A percentile compares a stretch with the other conserved stretches of the same genome.
Conservation (phyloP, 2,113 vertebrate species). For the Corvus hawaiiensis region DNA sequence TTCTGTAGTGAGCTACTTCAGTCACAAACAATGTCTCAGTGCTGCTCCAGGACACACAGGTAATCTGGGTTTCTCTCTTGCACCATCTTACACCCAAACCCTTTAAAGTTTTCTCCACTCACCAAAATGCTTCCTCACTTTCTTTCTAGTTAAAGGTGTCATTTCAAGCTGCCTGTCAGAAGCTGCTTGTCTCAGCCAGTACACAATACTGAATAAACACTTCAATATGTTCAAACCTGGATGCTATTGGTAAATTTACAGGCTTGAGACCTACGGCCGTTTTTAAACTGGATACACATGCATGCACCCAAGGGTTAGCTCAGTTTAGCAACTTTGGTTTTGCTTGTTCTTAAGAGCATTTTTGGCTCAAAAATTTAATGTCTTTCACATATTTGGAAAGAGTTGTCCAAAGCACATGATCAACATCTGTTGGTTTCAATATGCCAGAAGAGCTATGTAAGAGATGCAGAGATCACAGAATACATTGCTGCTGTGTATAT, state of each 20-base stretch:
- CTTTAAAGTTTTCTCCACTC: background rate
- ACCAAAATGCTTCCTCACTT: background rate
- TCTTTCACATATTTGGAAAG: background rate
- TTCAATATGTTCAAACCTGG: background rate
- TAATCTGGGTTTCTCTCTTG: background rate
- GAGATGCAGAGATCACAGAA: background rate
- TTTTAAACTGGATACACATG: background rate
- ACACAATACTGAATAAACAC: background rate
- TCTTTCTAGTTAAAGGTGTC: background rate
- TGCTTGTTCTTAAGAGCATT: background rate
- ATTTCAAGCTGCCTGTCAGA: background rate
- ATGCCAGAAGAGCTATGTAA: background rate
- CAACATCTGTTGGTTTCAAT: conserved; percentile 3
- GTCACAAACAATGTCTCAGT: background rate
- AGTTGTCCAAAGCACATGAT: background rate
- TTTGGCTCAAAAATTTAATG: background rate
- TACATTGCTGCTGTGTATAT: background rate
- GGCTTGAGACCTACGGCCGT: background rate
- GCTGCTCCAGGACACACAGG: background rate
- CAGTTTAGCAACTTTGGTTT: background rate
- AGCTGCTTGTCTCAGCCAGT: background rate
- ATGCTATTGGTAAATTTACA: background rate
- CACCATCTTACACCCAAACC: background rate
- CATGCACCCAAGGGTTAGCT: fast-evolving
- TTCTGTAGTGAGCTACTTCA: background rate